Evolutionary conservation across 2,113 vertebrate species (phyloP), one percentile per base, ranked within the genome.

Genomic region (Amblyornis subalaris): DNA sequence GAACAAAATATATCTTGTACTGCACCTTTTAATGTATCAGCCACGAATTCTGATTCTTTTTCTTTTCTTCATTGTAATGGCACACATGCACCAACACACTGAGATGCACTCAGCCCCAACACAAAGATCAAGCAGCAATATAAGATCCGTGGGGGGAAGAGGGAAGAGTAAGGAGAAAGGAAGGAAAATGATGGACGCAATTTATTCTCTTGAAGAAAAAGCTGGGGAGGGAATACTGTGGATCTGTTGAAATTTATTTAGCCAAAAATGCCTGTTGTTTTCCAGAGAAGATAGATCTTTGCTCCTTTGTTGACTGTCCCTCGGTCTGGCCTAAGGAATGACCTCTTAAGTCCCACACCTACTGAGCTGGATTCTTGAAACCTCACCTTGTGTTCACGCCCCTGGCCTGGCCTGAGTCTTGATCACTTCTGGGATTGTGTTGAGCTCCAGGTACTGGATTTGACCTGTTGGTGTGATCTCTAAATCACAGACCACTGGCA

Each of bases 1-100:
- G 88, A 93, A 95, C 82, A 93, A 86, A 95, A 93, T 88, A 35
- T 35, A 84, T 91, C 78, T 86, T 96, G 85, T 93, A 47, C 20
- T 84, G n/a, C 69, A 40, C 69, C 44, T 86, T 92, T 94, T 38
- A 67, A 45, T 84, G 26, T 40, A 57, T 53, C 51, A 45, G 60
- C n/a, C 55, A 77, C 13, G 2, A 21, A 55, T 83, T 85, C 55
- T 79, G 89, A 55, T 42, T 77, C 40, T 90, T 62, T 71, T 73
- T 88, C 35, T 13, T 89, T 88, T 78, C 16, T 40, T 53, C 6
- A 0, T 54, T 47, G 42, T 47, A 62, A n/a, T 0, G 0, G 47
- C 7, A 1, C 48, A 22, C 6, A 20, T 0, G 7, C 16, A 62
- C 33, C 60, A 42, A 42, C 15, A 42, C 42, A 73, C 76, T 48